Evolutionary conservation across 2,113 vertebrate genomes (phyloP).

Genomic region (Forbesichthys papilliferus): DNA sequence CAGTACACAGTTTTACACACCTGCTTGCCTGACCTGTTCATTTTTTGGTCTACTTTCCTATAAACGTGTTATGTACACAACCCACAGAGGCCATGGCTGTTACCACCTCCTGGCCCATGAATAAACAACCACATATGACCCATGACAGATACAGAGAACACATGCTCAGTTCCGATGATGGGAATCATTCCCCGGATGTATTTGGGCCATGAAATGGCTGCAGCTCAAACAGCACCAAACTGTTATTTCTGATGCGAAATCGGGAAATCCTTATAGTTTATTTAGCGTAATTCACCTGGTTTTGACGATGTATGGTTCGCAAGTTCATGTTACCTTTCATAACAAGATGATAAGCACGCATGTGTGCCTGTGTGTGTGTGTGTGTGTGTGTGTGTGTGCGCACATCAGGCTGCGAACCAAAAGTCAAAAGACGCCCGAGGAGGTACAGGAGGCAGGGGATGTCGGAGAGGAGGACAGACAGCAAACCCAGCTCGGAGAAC

Average conservation of each 20-base stretch:
- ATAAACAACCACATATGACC: background rate
- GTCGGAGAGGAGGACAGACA: constrained; percentile 23
- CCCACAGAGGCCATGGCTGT: background rate
- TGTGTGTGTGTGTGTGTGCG: constrained; percentile 10
- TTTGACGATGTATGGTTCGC: background rate
- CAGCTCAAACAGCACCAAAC: background rate
- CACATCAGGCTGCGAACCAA: constrained; percentile 25
- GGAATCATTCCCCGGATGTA: constrained; percentile 7
- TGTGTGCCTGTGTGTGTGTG: constrained; percentile 19
- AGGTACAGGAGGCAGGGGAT: constrained; percentile 32
- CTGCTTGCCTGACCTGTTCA: background rate
- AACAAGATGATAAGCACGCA: background rate
- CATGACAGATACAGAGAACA: background rate
- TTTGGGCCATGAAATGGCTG: constrained; percentile 10
- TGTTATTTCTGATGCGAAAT: constrained; percentile 13
- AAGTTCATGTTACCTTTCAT: background rate
- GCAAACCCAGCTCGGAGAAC: constrained; percentile 9
- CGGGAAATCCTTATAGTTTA: background rate
- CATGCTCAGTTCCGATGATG: background rate
- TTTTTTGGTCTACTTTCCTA: background rate
- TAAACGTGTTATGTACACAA: background rate
- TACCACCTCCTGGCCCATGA: background rate
- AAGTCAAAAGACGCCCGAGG: constrained; percentile 47
- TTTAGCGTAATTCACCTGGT: background rate
- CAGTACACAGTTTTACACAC: background rate